phyloP scores from a whole-genome alignment of 2,797 vertebrate genomes.

The Sebastes steindachneri region DNA sequence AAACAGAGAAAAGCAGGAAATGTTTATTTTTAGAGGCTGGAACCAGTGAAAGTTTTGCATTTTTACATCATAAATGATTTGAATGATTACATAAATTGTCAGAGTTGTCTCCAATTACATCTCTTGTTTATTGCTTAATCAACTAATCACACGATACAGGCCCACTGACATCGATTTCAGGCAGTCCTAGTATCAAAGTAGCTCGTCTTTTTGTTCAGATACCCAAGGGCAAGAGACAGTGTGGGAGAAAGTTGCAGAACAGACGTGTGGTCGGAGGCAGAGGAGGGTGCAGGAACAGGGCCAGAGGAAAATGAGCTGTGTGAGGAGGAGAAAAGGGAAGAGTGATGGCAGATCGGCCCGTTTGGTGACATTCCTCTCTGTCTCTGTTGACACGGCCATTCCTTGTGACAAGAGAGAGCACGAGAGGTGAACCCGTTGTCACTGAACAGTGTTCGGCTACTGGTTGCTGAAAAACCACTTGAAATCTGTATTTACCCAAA shows the following conservation, averaged over 20 bases:
- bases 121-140: not conserved
- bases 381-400: slow-evolving; percentile 64
- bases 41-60: not conserved
- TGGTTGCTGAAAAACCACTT: slow-evolving; percentile 12
- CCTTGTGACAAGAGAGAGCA: slow-evolving; percentile 53
- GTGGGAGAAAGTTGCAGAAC: not conserved
- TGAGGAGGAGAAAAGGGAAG: slow-evolving; percentile 16
- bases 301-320: slow-evolving; percentile 9
- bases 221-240: not conserved
- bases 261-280: not conserved
- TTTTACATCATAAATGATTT: not conserved
- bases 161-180: not conserved
- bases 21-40: not conserved
- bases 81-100: not conserved
- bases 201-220: not conserved
- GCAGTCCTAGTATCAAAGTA: not conserved
- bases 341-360: slow-evolving; percentile 56
- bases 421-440: slow-evolving; percentile 40
- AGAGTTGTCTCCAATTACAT: not conserved
- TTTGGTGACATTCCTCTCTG: slow-evolving; percentile 77
- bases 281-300: not conserved
- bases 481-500: slow-evolving; percentile 30
- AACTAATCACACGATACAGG: not conserved
- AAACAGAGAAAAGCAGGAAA: not conserved
- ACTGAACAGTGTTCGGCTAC: not conserved